Evolutionary conservation across 2,888 invertebrate genomes (phyloP), one percentile per base, ranked within the genome.

Genomic region (Leptarthrus brevirostris): DNA sequence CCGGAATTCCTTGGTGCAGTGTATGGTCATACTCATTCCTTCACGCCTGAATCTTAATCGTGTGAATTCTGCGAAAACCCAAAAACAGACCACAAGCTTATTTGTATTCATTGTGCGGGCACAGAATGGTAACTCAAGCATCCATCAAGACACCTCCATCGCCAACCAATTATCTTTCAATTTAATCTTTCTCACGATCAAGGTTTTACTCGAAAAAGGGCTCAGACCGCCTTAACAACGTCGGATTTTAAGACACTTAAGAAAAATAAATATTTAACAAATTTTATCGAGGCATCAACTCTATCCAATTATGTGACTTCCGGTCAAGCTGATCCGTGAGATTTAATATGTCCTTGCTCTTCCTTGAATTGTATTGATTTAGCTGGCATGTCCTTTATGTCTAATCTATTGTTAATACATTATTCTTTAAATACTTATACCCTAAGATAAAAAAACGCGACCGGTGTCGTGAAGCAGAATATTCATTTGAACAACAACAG

Each of bases 111-210:
- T 2, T 1, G 0, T 12, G 40, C 20, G 61, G 16, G 22, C 36
- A 34, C 16, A 36, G 36, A 18, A 18, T 61, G 61, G 20, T n/a
- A n/a, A n/a, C n/a, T n/a, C n/a, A n/a, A n/a, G 61, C 40, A 36
- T n/a, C 36, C 40, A 12, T 20, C 40, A 12, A 8, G 30, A 36
- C 61, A 61, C 61, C 36, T 40, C 44, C 16, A 4, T 30, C 8
- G n/a, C 16, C 3, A 8, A 40, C 34, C 16, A 61, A 36, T 61
- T 61, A 61, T 61, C 61, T 36, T 22, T 20, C 40, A 22, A 40
- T 40, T 61, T 40, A 16, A 61, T 61, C 61, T 61, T 22, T 20
- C 34, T n/a, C n/a, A 36, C 36, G 40, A 61, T 36, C 6, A 14
- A 36, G 12, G n/a, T 18, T 40, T 61, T 24, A 16, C 40, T 22